A percentile compares a stretch with the other conserved stretches of the same genome.
phyloP scores from a whole-genome alignment of 2,888 invertebrate genomes.

The Diaphora mendica region DNA sequence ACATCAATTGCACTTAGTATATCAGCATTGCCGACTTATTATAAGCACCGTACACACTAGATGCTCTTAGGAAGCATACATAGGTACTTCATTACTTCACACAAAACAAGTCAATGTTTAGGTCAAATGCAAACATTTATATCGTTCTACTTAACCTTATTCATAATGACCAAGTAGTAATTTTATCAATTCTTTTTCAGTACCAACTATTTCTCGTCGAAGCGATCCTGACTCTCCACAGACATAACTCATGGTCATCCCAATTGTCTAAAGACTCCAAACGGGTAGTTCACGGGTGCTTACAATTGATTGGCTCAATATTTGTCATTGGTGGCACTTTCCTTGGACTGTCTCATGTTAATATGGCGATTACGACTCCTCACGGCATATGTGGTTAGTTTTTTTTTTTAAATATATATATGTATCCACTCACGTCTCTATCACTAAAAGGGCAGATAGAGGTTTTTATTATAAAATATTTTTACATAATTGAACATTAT shows the following conservation, averaged over 20 bases:
- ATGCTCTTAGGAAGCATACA: too few species aligned
- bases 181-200: constrained; percentile 60
- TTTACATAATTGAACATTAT: background rate
- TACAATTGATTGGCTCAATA: constrained; percentile 82
- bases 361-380: constrained; percentile 68
- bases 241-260: constrained; percentile 82
- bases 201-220: constrained; percentile 84
- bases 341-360: constrained; percentile 73
- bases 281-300: constrained; percentile 82
- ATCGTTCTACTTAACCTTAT: background rate
- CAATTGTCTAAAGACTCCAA: constrained; percentile 75
- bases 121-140: background rate
- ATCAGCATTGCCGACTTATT: too few species aligned
- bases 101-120: too few species aligned
- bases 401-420: background rate
- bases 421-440: background rate
- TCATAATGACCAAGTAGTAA: background rate
- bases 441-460: background rate
- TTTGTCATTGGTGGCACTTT: constrained; percentile 84
- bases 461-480: background rate
- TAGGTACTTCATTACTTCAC: too few species aligned
- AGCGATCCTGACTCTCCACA: constrained; percentile 78
- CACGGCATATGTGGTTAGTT: constrained; percentile 82
- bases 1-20: too few species aligned
- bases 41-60: too few species aligned